Conservation (phyloP, 2,888 invertebrate genomes). For the Orthonychiurus folsomi region DNA sequence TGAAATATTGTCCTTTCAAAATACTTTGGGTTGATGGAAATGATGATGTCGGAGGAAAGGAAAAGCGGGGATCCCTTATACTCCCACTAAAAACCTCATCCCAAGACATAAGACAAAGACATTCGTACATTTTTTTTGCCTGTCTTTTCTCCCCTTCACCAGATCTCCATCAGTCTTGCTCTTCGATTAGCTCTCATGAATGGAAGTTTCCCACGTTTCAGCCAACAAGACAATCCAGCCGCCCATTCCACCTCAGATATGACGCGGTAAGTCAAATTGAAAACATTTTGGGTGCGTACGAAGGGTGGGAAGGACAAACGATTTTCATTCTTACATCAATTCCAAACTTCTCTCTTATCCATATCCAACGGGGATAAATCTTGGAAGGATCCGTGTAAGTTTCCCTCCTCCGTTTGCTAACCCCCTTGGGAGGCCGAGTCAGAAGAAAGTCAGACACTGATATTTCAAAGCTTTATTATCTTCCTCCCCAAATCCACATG, state of each 20-base stretch:
- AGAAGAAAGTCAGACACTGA: too few species aligned
- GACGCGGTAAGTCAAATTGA: conserved; percentile 39
- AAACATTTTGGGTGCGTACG: background rate
- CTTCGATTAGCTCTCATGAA: conserved; percentile 63
- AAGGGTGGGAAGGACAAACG: background rate
- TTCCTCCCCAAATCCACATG: too few species aligned
- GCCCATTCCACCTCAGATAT: conserved; percentile 53
- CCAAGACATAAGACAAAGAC: too few species aligned
- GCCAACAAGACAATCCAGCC: conserved; percentile 75
- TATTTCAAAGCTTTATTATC: too few species aligned
- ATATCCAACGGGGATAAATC: background rate
- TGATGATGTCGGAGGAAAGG: background rate
- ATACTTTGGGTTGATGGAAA: background rate
- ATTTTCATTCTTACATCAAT: background rate
- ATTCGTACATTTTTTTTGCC: conserved; percentile 11
- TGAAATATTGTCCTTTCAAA: too few species aligned
- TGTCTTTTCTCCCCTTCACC: background rate
- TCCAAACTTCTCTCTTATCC: background rate
- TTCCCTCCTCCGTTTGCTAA: too few species aligned
- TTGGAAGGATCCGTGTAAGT: too few species aligned
- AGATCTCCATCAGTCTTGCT: conserved; percentile 57
- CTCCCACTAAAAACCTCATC: too few species aligned
- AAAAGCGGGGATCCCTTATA: too few species aligned
- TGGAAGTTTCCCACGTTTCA: conserved; percentile 68
- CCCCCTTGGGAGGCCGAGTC: too few species aligned